These are phyloP conservation scores for Drosophila barbarae DNA, from an alignment of 2,888 invertebrate species.

Conservation along the genomic window DNA sequence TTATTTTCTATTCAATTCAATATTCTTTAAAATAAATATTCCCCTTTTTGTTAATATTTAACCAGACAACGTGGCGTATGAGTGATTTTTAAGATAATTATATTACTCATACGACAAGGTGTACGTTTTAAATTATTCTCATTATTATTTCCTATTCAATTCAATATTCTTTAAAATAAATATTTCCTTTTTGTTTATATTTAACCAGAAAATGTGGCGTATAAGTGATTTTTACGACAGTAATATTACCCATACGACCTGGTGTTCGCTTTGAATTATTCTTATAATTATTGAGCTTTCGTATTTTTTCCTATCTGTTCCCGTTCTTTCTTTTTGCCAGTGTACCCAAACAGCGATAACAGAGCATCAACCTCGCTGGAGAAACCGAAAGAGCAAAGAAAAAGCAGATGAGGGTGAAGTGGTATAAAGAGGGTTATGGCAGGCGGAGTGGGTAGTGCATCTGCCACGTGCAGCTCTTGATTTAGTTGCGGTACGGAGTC, in stretches of 20 bases:
- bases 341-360: constrained; percentile 56
- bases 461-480: constrained; percentile 71
- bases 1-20: neutral
- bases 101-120: neutral
- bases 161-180: too few species aligned
- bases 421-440: neutral
- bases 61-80: neutral
- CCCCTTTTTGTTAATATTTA: neutral
- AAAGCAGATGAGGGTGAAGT: neutral
- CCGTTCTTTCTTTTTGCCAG: neutral
- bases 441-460: constrained; percentile 39
- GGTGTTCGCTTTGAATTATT: neutral
- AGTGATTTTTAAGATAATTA: neutral
- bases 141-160: too few species aligned
- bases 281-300: too few species aligned
- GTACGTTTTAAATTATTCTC: neutral
- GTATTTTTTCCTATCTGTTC: neutral
- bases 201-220: neutral
- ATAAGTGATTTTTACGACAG: neutral
- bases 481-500: constrained; percentile 60
- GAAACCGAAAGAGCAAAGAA: constrained; percentile 24
- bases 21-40: neutral
- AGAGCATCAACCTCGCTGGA: constrained; percentile 40
- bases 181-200: too few species aligned
- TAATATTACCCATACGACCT: neutral